Base-by-base conservation (phyloP, 2,113 vertebrate genomes). In the Tyto alba region DNA sequence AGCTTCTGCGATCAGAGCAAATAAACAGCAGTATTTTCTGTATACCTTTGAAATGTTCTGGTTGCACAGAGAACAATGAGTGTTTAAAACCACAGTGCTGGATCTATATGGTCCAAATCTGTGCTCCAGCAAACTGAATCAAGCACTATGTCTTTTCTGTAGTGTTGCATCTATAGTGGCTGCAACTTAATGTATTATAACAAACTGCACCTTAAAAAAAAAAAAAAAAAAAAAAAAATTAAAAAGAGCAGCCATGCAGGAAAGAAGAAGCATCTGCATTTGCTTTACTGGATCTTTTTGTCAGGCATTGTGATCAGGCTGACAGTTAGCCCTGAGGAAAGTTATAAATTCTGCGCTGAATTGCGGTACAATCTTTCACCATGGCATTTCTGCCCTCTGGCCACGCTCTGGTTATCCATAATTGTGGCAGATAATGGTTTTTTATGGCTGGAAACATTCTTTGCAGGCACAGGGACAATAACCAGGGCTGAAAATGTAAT, bases 361-460 rank as follows among this genome's bases (percentile, higher is more conserved):
- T 97, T 97, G 97, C 89, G 85, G 97, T 97, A 95, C 97, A 96
- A 97, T 97, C 97, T 97, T 97, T 97, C 97, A 97, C 97, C 95
- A 80, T 97, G 97, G 96, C 97, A 97, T 97, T 96, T 97, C 95
- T 97, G 95, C 97, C 97, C 96, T 92, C 94, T 95, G 91, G 97
- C 96, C 92, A 96, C 22, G 34, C 96, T 97, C 93, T 97, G 97
- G 97, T 98, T 97, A 97, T 97, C 97, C 96, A 97, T 98, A 97
- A 98, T 97, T 97, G 96, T 97, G 96, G 97, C 96, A 97, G 97
- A 97, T 97, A 97, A 98, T 98, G 95, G 94, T 97, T 94, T 98
- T 98, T 98, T 97, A 98, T 97, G 97, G 96, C 97, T 98, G 96
- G 97, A 98, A 97, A 98, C 96, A 97, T 98, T 98, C 97, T 98